Percentiles rank a stretch among this genome's conserved stretches.
Conservation (phyloP, 2,113 vertebrate genomes). For the Hipposideros armiger region DNA sequence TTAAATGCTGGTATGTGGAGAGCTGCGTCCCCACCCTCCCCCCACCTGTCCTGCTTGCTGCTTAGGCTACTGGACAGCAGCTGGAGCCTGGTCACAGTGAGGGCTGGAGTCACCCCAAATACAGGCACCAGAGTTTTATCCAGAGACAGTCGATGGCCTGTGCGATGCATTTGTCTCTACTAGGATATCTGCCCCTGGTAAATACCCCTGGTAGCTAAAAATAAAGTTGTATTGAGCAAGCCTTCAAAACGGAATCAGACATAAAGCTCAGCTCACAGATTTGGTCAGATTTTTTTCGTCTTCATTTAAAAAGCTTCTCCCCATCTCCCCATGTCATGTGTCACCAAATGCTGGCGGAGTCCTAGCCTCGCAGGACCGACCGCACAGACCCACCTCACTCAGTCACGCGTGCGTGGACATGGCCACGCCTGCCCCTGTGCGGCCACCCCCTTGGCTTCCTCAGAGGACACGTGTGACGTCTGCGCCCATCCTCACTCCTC, state of each 20-base stretch:
- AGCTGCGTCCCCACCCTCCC: neutral
- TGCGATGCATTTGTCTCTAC: neutral
- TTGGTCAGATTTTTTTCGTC: neutral
- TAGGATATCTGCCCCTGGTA: neutral
- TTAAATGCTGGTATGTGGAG: too few species aligned
- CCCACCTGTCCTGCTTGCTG: neutral
- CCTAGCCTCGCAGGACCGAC: too few species aligned
- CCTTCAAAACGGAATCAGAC: neutral
- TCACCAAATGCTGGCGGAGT: too few species aligned
- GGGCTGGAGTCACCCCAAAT: neutral
- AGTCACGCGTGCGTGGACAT: accelerated
- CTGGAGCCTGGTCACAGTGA: neutral
- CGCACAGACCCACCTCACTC: accelerated
- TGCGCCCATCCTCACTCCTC: too few species aligned
- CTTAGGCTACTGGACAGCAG: neutral
- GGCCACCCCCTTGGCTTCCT: neutral
- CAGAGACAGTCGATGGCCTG: neutral
- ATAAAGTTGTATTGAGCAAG: neutral
- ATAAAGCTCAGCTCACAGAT: neutral
- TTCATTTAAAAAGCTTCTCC: neutral
- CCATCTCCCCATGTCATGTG: too few species aligned
- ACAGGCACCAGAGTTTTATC: neutral
- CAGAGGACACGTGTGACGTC: neutral
- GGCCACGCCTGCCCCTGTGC: accelerated
- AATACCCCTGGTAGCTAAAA: neutral